Evolutionary conservation across 1,140 invertebrate species (phyloP).

Genomic region (Chironomus striatipennis): DNA sequence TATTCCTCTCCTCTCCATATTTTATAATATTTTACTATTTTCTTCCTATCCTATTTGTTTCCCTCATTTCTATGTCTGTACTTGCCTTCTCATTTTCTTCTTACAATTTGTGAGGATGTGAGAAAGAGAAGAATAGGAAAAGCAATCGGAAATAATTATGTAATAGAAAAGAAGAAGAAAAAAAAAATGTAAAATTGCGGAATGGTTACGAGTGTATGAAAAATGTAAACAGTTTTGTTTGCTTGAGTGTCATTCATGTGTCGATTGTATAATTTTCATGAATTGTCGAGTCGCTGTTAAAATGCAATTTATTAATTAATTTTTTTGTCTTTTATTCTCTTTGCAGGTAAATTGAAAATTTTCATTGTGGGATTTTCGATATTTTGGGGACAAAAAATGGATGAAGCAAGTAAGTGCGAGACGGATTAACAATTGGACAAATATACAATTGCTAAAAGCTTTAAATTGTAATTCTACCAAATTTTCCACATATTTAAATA

Average conservation of each 20-base stretch:
- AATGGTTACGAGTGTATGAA: neutral
- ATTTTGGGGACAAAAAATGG: too few species aligned
- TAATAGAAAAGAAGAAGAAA: neutral
- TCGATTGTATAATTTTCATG: neutral
- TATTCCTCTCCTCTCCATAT: neutral
- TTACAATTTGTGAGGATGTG: neutral
- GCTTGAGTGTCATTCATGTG: neutral
- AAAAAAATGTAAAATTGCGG: neutral
- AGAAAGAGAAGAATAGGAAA: neutral
- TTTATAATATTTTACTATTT: neutral
- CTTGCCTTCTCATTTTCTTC: neutral
- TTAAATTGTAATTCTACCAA: too few species aligned
- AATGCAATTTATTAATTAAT: neutral
- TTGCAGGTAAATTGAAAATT: too few species aligned
- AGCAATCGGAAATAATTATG: conserved; percentile 22
- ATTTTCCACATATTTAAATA: too few species aligned
- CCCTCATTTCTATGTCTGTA: neutral
- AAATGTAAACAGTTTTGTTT: neutral
- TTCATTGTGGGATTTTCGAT: too few species aligned
- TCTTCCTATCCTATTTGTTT: neutral
- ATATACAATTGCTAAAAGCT: too few species aligned
- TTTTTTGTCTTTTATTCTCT: neutral
- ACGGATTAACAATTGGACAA: too few species aligned
- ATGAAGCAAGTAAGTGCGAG: too few species aligned
- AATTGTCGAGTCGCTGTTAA: neutral